Conservation (phyloP, 2,797 vertebrate genomes). For the Crocidura indochinensis region DNA sequence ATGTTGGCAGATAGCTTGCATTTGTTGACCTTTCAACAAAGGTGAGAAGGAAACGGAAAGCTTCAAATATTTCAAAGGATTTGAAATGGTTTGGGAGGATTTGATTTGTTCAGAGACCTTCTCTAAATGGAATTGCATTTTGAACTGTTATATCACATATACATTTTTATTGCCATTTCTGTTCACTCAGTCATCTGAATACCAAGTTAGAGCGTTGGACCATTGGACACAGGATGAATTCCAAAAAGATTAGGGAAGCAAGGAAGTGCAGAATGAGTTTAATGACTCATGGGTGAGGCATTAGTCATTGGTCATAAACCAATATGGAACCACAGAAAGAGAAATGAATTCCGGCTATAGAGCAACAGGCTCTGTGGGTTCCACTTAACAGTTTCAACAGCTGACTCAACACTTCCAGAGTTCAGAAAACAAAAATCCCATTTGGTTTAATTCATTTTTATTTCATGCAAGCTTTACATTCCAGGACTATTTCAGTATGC, state of each 20-base stretch:
- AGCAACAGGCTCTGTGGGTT: conserved; percentile 43
- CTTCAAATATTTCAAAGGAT: conserved; percentile 65
- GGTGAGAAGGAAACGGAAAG: conserved; percentile 62
- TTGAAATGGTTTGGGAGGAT: conserved; percentile 73
- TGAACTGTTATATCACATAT: conserved; percentile 75
- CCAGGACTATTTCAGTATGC: conserved; percentile 41
- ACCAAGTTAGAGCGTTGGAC: conserved; percentile 72
- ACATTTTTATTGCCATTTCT: conserved; percentile 83
- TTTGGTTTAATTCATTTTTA: not conserved
- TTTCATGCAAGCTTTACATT: conserved; percentile 66
- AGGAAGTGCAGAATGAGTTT: conserved; percentile 72
- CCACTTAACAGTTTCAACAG: conserved; percentile 46
- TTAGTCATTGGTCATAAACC: conserved; percentile 86
- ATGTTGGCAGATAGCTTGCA: conserved; percentile 16
- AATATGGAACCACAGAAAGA: conserved; percentile 75
- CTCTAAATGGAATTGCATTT: conserved; percentile 80
- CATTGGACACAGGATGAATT: conserved; percentile 76
- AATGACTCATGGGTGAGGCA: conserved; percentile 81
- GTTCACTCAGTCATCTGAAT: conserved; percentile 79
- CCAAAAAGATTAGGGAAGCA: conserved; percentile 74
- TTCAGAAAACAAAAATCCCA: conserved; percentile 28
- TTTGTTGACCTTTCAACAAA: conserved; percentile 73
- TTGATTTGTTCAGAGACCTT: conserved; percentile 77
- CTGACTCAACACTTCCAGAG: conserved; percentile 72
- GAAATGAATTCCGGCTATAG: conserved; percentile 14